Base-by-base conservation (phyloP, 2,797 vertebrate species). In the Labroides dimidiatus region DNA sequence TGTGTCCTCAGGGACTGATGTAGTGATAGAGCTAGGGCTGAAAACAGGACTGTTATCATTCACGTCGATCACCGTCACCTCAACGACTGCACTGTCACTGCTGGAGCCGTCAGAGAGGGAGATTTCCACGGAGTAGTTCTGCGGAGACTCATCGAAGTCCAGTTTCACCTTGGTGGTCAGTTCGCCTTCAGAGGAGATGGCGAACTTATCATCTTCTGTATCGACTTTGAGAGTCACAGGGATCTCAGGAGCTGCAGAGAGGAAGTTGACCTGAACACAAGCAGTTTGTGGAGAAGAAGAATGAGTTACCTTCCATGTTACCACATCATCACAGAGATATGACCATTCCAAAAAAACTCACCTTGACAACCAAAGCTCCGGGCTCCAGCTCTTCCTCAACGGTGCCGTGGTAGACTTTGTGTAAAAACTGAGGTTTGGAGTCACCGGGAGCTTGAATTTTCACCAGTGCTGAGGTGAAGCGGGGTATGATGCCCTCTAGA, bases 41-140 rank as follows among this genome's bases (percentile, higher is more conserved):
- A 95, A 95, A 37, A 77, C 63, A 0, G 95, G 95, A 30, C 70
- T 82, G 80, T 95, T 94, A 45, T 95, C 95, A 1, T 95, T 95
- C 82, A 95, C 10, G 12, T 95, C 95, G 1, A 71, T 84, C 42
- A 95, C 93, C 3, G 69, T 65, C 48, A 95, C 43, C 58, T 90
- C 45, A 36, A 95, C 92, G 0, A 56, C 77, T 5, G 93, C 87
- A 4, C 57, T 78, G 59, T 94, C 92, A 1, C 9, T 24, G 49
- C 0, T n/a, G 2, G 3, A 55, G 12, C 91, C 91, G 7, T 95
- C 93, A 3, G 93, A 85, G 74, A 95, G 78, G 30, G 93, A 93
- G 51, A 95, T 79, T 0, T 7, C 47, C 37, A 95, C 81, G 0
- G 68, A 82, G 78, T 95, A 93, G 70, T 72, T 92, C 3, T 75